These are phyloP conservation scores for Molossus alvarezi DNA, from an alignment of 2,797 vertebrate genomes.

Conservation along the genomic window DNA sequence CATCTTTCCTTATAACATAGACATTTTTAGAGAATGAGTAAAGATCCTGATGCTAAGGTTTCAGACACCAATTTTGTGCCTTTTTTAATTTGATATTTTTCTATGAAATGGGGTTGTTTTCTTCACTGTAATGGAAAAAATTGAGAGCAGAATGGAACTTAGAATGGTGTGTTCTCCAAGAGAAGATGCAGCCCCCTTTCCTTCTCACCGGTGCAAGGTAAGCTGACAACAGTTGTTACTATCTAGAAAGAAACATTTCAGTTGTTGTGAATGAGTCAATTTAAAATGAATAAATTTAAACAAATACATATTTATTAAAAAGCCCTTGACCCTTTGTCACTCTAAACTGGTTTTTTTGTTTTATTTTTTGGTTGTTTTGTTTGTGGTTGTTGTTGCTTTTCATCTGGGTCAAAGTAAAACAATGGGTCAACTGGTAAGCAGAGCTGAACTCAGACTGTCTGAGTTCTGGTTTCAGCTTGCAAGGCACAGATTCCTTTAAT, in stretches of 20 bases:
- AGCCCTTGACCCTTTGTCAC: not conserved
- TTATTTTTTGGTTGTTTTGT: not conserved
- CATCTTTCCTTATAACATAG: not conserved
- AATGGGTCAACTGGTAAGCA: not conserved
- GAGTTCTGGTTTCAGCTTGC: constrained; percentile 11
- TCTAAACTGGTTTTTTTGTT: not conserved
- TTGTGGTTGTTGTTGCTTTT: not conserved
- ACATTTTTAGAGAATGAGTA: not conserved
- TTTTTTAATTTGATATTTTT: not conserved
- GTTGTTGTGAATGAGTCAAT: not conserved
- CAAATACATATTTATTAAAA: not conserved
- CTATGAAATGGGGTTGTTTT: not conserved
- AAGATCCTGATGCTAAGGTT: not conserved
- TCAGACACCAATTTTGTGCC: not conserved
- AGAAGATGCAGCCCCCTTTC: not conserved
- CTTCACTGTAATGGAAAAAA: not conserved
- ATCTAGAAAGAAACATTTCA: not conserved
- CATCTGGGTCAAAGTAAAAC: not conserved
- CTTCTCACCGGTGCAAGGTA: not conserved
- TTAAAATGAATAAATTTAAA: constrained; percentile 1
- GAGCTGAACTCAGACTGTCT: not conserved
- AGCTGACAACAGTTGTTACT: not conserved
- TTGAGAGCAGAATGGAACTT: not conserved
- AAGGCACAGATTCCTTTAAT: constrained; percentile 56
- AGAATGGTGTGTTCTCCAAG: not conserved